Evolutionary conservation across 2,113 vertebrate genomes (phyloP), one percentile per base, ranked within the genome.

Genomic region (Strigops habroptila): DNA sequence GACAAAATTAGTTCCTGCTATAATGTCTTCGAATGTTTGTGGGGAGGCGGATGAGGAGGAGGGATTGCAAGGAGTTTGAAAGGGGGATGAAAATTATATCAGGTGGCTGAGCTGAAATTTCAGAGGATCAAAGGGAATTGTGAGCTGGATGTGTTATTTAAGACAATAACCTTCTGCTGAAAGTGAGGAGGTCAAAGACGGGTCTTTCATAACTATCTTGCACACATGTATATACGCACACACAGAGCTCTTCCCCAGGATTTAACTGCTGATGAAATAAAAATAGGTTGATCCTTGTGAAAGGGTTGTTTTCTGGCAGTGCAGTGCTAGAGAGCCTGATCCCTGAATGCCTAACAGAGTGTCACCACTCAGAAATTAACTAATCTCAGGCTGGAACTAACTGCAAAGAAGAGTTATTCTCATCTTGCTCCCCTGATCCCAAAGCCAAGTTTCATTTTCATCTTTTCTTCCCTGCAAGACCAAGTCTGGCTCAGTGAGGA

Each of bases 1-100:
- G 93, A 96, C 92, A 96, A 97, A 94, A 98, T 96, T 92, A 96
- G 91, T 97, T 97, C 95, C 91, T 97, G 88, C 82, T 95, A 95
- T 95, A 91, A 97, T 96, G 96, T 92, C 92, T 91, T 94, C 17
- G 28, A 96, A 88, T 96, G 95, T 92, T 79, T 95, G 86, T 84
- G 82, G 84, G 96, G 91, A 90, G 92, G 75, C 2, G 59, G 60
- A 64, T 78, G 35, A 43, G 57, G 55, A 89, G 79, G 91, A 88
- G 51, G 85, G 86, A 93, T 92, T 70, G 60, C 53, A 93, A 96
- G 85, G 76, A 84, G 67, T 86, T 59, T 71, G 74, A 93, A 83
- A 86, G 33, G 51, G 46, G 83, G 41, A 87, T 71, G 91, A 87
- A 93, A 93, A 78, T 94, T 88, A 71, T 86, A 84, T 96, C 92